Conservation (phyloP, 2,113 vertebrate species). For the Myotis davidii region DNA sequence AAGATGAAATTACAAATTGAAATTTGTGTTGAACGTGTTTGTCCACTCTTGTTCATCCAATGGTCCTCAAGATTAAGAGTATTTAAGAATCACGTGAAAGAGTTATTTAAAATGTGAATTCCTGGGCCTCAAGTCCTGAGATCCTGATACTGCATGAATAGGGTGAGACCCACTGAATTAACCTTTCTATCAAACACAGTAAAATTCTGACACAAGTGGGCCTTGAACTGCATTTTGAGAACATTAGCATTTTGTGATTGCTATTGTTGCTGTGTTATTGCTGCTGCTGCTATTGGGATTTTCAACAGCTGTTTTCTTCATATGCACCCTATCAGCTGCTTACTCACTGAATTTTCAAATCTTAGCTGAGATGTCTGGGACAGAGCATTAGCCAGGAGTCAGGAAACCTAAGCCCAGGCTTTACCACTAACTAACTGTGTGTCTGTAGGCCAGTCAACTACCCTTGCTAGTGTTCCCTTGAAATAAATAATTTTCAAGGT, state of each 20-base stretch:
- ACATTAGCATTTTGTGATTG: not conserved
- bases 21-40: constrained; percentile 6
- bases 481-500: not conserved
- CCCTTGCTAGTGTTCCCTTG: not conserved
- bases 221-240: not conserved
- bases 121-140: not conserved
- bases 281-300: not conserved
- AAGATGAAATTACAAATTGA: not conserved
- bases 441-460: not conserved
- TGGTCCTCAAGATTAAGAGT: not conserved
- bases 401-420: not conserved
- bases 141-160: not conserved
- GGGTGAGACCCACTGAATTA: not conserved
- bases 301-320: not conserved
- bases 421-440: not conserved
- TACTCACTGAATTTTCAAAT: not conserved
- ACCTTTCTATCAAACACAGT: not conserved
- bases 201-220: not conserved
- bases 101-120: constrained; percentile 29
- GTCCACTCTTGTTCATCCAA: not conserved
- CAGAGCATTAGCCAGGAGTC: not conserved
- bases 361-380: not conserved
- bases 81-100: not conserved
- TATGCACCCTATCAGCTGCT: not conserved
- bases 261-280: not conserved